Percentiles rank a stretch among this genome's conserved stretches.
These are phyloP conservation scores for Threskiornis aethiopicus DNA, from an alignment of 2,797 vertebrate species.

Conservation along the genomic window DNA sequence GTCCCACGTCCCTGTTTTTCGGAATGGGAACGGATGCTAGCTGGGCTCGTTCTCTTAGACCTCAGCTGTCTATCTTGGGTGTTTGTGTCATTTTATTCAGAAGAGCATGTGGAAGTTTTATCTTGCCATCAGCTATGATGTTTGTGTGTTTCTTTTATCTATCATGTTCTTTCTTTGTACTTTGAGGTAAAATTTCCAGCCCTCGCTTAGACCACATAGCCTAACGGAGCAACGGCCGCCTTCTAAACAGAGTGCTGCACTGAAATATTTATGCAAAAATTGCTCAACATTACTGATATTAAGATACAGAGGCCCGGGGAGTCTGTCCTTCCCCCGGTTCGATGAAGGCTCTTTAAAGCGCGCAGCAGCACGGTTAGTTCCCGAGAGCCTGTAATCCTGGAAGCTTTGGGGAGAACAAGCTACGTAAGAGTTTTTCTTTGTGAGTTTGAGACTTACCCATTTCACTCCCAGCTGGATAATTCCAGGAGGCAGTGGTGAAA, in stretches of 20 bases:
- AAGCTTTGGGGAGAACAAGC: background rate
- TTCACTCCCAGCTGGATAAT: background rate
- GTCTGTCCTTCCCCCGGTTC: accelerated
- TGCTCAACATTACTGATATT: accelerated
- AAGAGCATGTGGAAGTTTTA: background rate
- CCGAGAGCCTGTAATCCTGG: background rate
- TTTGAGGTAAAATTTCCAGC: background rate
- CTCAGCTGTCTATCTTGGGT: accelerated
- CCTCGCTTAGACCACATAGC: accelerated
- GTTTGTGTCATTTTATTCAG: no score
- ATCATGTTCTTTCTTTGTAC: background rate
- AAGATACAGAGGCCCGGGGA: background rate
- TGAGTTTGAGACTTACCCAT: background rate
- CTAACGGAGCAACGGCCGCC: accelerated
- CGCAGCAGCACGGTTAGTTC: background rate
- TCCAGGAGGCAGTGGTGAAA: background rate
- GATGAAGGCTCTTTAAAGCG: accelerated
- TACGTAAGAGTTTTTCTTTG: background rate
- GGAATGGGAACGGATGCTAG: accelerated
- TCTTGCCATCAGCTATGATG: accelerated
- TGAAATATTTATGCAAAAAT: no score
- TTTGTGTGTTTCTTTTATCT: background rate
- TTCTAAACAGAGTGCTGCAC: accelerated
- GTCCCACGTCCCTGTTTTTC: accelerated
- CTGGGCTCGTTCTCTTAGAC: background rate